Conservation (phyloP, 92 coral and sea anemone genomes). For the Ricordea florida region DNA sequence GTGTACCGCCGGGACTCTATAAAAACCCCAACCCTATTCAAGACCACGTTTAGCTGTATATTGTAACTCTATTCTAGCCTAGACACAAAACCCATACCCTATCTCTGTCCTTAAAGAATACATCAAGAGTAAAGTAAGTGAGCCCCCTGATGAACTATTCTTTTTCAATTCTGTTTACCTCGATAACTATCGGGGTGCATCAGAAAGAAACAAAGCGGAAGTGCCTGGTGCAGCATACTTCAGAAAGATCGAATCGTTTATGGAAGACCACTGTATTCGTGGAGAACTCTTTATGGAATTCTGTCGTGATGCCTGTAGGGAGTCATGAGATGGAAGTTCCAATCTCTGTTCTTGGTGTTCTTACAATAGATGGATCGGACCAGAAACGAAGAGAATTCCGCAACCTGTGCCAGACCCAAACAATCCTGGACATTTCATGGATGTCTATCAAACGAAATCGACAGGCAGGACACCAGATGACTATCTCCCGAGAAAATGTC, state of each 20-base stretch:
- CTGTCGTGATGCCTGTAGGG: slow-evolving; percentile 22
- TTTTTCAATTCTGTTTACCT: not conserved
- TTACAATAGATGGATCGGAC: slow-evolving; percentile 24
- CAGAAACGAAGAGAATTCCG: slow-evolving; percentile 21
- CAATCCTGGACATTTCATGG: too few species aligned
- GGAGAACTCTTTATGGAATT: slow-evolving; percentile 39
- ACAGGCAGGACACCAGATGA: slow-evolving; percentile 12
- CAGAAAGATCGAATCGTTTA: not conserved
- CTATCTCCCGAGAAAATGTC: slow-evolving; percentile 14
- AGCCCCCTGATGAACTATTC: slow-evolving; percentile 13
- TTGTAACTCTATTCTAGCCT: too few species aligned
- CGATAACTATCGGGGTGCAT: not conserved
- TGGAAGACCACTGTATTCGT: slow-evolving; percentile 16
- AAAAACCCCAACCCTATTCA: too few species aligned
- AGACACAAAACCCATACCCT: too few species aligned
- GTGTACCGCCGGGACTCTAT: too few species aligned
- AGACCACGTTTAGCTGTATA: too few species aligned
- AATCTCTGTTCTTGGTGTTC: slow-evolving; percentile 22
- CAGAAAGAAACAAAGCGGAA: slow-evolving; percentile 6
- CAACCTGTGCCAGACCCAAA: slow-evolving; percentile 7
- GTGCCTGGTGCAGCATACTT: slow-evolving; percentile 24
- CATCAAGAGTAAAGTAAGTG: not conserved
- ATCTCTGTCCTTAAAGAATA: too few species aligned
- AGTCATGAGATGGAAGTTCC: not conserved
- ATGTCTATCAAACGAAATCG: not conserved